Evolutionary conservation across 2,888 invertebrate species (phyloP).

Genomic region (Meteorus cinctellus): DNA sequence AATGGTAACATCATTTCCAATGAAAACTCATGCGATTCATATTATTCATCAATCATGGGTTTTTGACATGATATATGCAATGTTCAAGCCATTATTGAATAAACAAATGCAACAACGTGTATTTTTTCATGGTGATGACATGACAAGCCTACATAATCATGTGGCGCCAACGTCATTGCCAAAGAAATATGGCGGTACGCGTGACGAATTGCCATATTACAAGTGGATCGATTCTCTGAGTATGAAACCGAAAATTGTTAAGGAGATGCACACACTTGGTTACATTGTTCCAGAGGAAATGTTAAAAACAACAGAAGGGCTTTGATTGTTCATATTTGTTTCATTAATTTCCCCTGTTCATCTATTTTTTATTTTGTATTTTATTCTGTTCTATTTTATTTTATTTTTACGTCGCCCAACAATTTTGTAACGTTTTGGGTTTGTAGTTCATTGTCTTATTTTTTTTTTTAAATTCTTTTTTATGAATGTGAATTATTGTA

Average conservation of each 20-base stretch:
- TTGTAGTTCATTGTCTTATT: no score
- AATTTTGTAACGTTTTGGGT: no score
- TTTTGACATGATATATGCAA: conserved; percentile 84
- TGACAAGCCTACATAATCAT: conserved; percentile 83
- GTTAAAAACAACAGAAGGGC: conserved; percentile 47
- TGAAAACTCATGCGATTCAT: conserved; percentile 84
- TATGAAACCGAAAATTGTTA: conserved; percentile 76
- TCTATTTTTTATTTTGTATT: background rate
- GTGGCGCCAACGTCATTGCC: conserved; percentile 83
- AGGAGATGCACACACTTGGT: conserved; percentile 79
- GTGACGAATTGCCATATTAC: conserved; percentile 84
- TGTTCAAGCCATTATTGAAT: conserved; percentile 86
- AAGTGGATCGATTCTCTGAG: conserved; percentile 82
- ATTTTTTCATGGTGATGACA: conserved; percentile 83
- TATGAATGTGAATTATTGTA: no score
- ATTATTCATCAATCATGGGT: conserved; percentile 88
- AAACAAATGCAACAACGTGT: conserved; percentile 80
- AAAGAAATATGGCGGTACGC: conserved; percentile 80
- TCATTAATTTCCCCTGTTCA: background rate
- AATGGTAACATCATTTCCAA: conserved; percentile 80
- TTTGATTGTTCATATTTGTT: conserved; percentile 21
- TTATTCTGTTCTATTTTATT: conserved; percentile 5
- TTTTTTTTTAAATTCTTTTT: no score
- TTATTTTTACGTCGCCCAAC: background rate
- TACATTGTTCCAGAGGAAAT: conserved; percentile 75